Evolutionary conservation across 2,113 vertebrate genomes (phyloP).

Genomic region (Synodontis membranacea): DNA sequence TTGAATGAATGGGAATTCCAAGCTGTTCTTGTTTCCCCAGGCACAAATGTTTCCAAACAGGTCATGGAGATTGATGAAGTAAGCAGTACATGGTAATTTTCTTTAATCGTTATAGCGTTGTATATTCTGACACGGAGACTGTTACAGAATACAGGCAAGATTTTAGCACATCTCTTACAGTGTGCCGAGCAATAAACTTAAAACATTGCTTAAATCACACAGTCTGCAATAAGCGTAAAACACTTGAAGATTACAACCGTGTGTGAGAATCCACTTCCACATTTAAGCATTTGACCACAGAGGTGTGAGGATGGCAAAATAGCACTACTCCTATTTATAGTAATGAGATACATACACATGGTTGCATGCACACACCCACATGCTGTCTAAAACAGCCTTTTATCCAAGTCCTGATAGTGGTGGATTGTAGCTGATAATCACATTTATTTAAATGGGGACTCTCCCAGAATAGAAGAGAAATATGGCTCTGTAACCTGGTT

Average conservation of each 20-base stretch:
- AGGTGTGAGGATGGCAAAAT: neutral
- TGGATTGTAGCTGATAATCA: constrained; percentile 4
- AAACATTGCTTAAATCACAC: neutral
- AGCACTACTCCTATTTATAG: constrained; percentile 12
- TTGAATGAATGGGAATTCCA: neutral
- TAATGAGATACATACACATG: neutral
- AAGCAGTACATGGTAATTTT: neutral
- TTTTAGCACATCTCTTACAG: neutral
- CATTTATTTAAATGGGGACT: constrained; percentile 44
- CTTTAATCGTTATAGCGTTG: neutral
- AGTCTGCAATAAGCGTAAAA: neutral
- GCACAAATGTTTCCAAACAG: neutral
- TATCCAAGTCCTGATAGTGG: neutral
- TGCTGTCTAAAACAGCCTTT: neutral
- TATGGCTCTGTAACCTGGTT: constrained; percentile 42
- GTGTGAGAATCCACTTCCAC: neutral
- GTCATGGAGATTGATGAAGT: neutral
- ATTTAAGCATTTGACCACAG: neutral
- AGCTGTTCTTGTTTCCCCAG: neutral
- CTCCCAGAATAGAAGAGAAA: constrained; percentile 35
- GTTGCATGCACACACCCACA: neutral
- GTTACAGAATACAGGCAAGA: neutral
- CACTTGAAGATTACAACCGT: neutral
- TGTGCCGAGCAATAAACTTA: neutral
- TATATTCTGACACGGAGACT: neutral